A percentile compares a stretch with the other conserved stretches of the same genome.
phyloP scores from a whole-genome alignment of 2,797 vertebrate species.

The Phrynocephalus guinanensis region DNA sequence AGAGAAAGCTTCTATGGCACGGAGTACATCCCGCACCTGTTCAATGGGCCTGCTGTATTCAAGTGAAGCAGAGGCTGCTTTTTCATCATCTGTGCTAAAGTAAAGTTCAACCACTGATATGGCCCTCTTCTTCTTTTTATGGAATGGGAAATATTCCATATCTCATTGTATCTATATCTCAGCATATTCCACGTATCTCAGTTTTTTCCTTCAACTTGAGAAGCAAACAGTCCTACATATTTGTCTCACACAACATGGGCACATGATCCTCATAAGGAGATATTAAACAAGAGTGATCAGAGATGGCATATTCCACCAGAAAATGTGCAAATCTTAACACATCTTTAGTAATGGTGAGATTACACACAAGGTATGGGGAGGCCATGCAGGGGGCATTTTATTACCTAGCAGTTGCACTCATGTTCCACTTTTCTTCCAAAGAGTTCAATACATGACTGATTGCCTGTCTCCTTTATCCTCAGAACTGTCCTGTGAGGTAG shows the following conservation, averaged over 20 bases:
- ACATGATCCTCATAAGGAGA: background rate
- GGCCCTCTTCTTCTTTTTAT: too few species aligned
- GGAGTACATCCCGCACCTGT: too few species aligned
- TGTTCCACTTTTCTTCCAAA: background rate
- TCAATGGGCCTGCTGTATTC: background rate
- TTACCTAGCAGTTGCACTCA: too few species aligned
- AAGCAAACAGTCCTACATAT: background rate
- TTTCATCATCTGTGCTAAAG: background rate
- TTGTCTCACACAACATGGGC: background rate
- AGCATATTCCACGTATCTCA: too few species aligned
- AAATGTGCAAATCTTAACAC: background rate
- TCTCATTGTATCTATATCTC: too few species aligned
- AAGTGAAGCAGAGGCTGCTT: background rate
- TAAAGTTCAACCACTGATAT: too few species aligned
- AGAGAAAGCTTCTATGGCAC: background rate
- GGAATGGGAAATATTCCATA: too few species aligned
- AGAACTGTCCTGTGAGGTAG: too few species aligned
- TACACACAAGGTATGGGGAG: too few species aligned
- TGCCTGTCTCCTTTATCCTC: too few species aligned
- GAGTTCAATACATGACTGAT: background rate
- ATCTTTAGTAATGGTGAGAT: background rate
- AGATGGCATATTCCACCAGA: background rate
- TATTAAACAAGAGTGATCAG: background rate
- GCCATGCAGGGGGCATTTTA: too few species aligned
- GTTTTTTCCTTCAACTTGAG: too few species aligned